Percentiles rank a stretch among this genome's conserved stretches.
These are phyloP conservation scores for Catocala nupta DNA, from an alignment of 2,888 invertebrate species.

Conservation along the genomic window DNA sequence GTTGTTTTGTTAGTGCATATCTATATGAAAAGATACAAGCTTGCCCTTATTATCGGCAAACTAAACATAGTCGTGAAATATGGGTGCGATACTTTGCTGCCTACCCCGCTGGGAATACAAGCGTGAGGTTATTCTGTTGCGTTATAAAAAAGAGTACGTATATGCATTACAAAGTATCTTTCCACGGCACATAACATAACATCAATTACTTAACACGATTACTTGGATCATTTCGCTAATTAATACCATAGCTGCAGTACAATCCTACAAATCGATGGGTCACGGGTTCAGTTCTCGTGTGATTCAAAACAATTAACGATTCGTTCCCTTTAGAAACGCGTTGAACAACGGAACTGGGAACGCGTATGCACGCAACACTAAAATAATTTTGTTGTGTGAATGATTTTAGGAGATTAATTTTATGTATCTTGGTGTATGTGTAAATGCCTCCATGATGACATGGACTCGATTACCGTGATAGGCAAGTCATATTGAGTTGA, in stretches of 20 bases:
- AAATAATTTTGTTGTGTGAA: constrained; percentile 3
- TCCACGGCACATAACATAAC: constrained; percentile 2
- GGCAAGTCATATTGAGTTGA: too few relatives aligned
- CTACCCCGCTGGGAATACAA: too few relatives aligned
- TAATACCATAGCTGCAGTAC: constrained; percentile 43
- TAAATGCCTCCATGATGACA: too few relatives aligned
- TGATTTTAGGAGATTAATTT: neutral
- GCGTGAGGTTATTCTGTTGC: too few relatives aligned
- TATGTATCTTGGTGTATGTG: too few relatives aligned
- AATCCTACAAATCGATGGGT: constrained; percentile 63
- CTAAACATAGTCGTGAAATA: too few relatives aligned
- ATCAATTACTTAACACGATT: constrained; percentile 19
- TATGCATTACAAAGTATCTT: neutral
- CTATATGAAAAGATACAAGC: too few relatives aligned
- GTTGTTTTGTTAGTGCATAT: too few relatives aligned
- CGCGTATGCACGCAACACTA: constrained; percentile 52
- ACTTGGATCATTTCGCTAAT: constrained; percentile 45
- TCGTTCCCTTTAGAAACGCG: constrained; percentile 79
- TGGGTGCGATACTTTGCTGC: too few relatives aligned
- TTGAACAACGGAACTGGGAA: constrained; percentile 50
- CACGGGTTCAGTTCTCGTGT: constrained; percentile 59
- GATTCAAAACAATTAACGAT: constrained; percentile 71
- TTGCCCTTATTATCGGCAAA: too few relatives aligned
- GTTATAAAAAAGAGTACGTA: too few relatives aligned
- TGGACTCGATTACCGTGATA: too few relatives aligned